Base-by-base conservation (phyloP, 1,140 invertebrate genomes). In the Drosophila pandora region DNA sequence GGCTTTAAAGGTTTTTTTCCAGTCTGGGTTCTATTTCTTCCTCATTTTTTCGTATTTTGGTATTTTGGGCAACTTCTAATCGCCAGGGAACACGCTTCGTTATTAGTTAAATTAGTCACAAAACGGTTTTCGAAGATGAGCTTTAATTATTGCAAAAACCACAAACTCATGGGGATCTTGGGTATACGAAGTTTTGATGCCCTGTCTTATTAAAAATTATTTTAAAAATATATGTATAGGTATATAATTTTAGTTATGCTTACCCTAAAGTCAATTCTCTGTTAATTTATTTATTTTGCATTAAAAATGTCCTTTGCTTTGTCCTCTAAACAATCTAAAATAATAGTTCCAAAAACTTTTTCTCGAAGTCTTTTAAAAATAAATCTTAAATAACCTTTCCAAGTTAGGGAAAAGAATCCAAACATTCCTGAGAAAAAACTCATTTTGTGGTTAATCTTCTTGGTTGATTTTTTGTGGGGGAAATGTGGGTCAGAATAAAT, bases 91-190 rank as follows among this genome's bases (percentile, higher is more conserved):
- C 82, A 85, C 82, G 82, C 82, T 85, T 87, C 53, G 56, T 69
- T 84, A 87, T 85, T 82, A 77, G 61, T 79, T 71, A 85, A 85
- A 85, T 87, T 85, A 88, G 82, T 87, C 83, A 85, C 83, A 85
- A 85, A 85, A 88, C 82, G 83, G 83, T 85, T 87, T 64, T 43
- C 78, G 37, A 85, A 87, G 73, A 77, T 69, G 70, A 84, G 61
- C 82, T 71, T 87, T 85, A 85, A 85, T 85, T 87, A 78, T 87
- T 78, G 81, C 69, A 57, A 84, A 71, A 60, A 39, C 23, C 12
- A 49, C 32, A 43, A 23, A 34, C 45, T 23, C 12, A 22, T 17
- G 22, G 6, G 4, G 45, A 4, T 49, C 10, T 12, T 6, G 0
- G 1, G 5, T 6, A 21, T 6, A 48, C 23, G 47, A 52, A 59